These are phyloP conservation scores for Acanthopagrus latus DNA, from an alignment of 2,797 vertebrate species.

Conservation along the genomic window DNA sequence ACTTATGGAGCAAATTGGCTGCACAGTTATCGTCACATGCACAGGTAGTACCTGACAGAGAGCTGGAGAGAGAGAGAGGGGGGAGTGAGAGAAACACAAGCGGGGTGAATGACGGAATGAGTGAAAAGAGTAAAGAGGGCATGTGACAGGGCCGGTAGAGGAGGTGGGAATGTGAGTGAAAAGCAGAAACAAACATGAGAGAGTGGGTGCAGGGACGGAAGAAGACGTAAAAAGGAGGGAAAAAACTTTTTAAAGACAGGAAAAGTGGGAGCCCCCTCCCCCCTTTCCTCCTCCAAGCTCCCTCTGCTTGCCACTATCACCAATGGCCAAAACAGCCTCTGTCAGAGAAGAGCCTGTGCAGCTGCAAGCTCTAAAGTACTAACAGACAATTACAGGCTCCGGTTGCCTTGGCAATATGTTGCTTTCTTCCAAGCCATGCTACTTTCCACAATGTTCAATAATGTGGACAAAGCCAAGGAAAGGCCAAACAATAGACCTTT, in stretches of 20 bases:
- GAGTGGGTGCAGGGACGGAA: slow-evolving; percentile 17
- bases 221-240: slow-evolving; percentile 26
- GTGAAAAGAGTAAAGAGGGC: slow-evolving; percentile 59
- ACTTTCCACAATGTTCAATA: slow-evolving; percentile 84
- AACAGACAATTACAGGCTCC: slow-evolving; percentile 83
- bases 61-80: too few relatives aligned
- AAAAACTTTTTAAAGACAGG: slow-evolving; percentile 38
- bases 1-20: slow-evolving; percentile 43
- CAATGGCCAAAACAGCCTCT: slow-evolving; percentile 64
- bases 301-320: slow-evolving; percentile 57
- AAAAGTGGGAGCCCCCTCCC: slow-evolving; percentile 33
- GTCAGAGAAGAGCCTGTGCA: slow-evolving; percentile 75
- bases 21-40: slow-evolving; percentile 45
- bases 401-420: slow-evolving; percentile 80
- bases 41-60: slow-evolving; percentile 45
- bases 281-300: slow-evolving; percentile 3
- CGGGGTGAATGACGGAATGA: slow-evolving; percentile 55
- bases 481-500: slow-evolving; percentile 86
- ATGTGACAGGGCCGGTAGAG: slow-evolving; percentile 47
- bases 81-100: neutral
- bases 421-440: slow-evolving; percentile 84
- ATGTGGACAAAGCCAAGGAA: slow-evolving; percentile 86
- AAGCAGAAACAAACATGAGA: slow-evolving; percentile 35
- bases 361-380: slow-evolving; percentile 83
- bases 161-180: slow-evolving; percentile 58